Base-by-base conservation (phyloP, 2,113 vertebrate genomes). In the Mormyrus iriodes region DNA sequence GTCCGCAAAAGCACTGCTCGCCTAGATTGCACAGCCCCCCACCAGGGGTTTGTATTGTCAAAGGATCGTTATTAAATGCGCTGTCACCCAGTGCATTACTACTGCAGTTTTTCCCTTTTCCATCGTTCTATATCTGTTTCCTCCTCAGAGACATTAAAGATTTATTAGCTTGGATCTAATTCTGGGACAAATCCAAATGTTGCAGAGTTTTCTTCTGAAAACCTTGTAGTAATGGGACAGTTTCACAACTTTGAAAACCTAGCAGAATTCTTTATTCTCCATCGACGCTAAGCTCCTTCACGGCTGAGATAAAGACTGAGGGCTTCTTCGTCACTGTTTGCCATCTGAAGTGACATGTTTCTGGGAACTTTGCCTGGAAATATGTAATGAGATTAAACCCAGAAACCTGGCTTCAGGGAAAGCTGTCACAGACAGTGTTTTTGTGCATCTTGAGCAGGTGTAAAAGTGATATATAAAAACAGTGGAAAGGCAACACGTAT, bases 1-100 rank as follows among this genome's bases (percentile, higher is more conserved):
- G 13, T 52, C 44, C 46, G 10, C 44, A 85, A 24, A 84, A 49
- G 10, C 61, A 17, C 4, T 35, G 35, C 31, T 65, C 55, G 10
- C 15, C 55, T 53, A 53, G 19, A 61, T 61, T n/a, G n/a, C 17
- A 55, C 21, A 19, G 7, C 89, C 88, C 88, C 85, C 84, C 88
- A 79, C 89, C 24, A 90, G 85, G 90, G 88, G 82, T 84, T 53
- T n/a, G 42, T 88, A 91, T 91, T 90, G 92, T 92, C 91, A 90
- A 88, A 91, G 88, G 53, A n/a, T 85, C 87, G 85, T 90, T 92
- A 92, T 92, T 93, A 92, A 87, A 53, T 53, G 90, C 88, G 52
- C 51, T 91, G 58, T 87, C 27, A 86, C 86, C 84, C 46, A 65
- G 51, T 82, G 48, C 35, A 73, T 79, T 69, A 85, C 88, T 27